Percentiles rank a stretch among this genome's conserved stretches.
These are phyloP conservation scores for Nanorana parkeri DNA, from an alignment of 2,113 vertebrate genomes.

Conservation along the genomic window DNA sequence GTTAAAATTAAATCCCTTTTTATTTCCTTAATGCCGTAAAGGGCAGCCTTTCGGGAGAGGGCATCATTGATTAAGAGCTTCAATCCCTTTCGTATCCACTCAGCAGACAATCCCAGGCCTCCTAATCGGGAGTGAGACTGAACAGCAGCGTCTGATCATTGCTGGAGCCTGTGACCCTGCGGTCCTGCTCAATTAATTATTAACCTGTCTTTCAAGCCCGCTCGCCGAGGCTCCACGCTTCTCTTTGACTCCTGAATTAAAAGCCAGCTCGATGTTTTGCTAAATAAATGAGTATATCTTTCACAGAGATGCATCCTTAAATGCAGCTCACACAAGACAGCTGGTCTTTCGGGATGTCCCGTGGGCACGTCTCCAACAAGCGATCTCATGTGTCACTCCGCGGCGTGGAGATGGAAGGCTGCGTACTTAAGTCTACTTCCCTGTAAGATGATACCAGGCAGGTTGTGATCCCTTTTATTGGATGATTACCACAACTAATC, in stretches of 20 bases:
- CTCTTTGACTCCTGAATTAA: conserved; percentile 42
- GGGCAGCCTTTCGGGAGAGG: conserved; percentile 67
- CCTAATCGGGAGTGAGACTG: conserved; percentile 66
- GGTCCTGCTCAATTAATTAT: conserved; percentile 67
- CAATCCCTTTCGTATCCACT: conserved; percentile 70
- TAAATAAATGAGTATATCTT: conserved; percentile 50
- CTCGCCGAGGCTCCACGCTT: conserved; percentile 8
- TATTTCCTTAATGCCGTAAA: conserved; percentile 67
- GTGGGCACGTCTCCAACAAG: conserved; percentile 11
- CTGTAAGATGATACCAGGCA: conserved; percentile 53
- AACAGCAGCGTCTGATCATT: conserved; percentile 64
- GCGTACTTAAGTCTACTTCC: not conserved
- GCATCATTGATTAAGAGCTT: conserved; percentile 66
- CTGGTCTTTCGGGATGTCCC: conserved; percentile 19
- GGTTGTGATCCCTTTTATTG: conserved; percentile 62
- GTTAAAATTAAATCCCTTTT: conserved; percentile 68
- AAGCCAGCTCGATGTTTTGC: conserved; percentile 43
- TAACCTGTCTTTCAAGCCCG: conserved; percentile 1
- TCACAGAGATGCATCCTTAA: conserved; percentile 31
- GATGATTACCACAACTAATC: conserved; percentile 59
- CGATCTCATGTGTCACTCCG: not conserved
- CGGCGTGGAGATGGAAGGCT: not conserved
- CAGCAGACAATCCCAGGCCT: conserved; percentile 62
- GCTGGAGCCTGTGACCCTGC: conserved; percentile 61
- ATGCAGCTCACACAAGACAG: conserved; percentile 8